Base-by-base conservation (phyloP, 2,888 invertebrate genomes). In the Rhynchonema sp. region DNA sequence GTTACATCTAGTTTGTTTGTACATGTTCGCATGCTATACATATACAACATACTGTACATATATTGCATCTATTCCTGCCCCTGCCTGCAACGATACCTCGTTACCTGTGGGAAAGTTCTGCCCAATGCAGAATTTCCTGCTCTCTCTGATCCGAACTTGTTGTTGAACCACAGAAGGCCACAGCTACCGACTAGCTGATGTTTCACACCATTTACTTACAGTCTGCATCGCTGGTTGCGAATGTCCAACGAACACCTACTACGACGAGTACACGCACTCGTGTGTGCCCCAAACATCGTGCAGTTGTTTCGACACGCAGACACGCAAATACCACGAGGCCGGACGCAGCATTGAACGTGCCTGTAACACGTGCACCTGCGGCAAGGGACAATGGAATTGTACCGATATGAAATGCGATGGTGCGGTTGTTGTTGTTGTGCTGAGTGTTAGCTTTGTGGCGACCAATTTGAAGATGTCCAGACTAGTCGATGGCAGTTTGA, bases 161-260 rank as follows among this genome's bases (percentile, higher is more conserved):
- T n/a, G n/a, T n/a, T n/a, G n/a, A n/a, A n/a, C n/a, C n/a, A n/a
- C n/a, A n/a, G n/a, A n/a, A n/a, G n/a, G n/a, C n/a, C n/a, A n/a
- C n/a, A n/a, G n/a, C n/a, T n/a, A n/a, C n/a, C n/a, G n/a, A n/a
- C n/a, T n/a, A n/a, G n/a, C n/a, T n/a, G n/a, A n/a, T n/a, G n/a
- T n/a, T n/a, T n/a, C n/a, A n/a, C n/a, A n/a, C n/a, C n/a, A n/a
- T n/a, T n/a, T n/a, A n/a, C n/a, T n/a, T 60, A 74, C 77, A 6
- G 75, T 79, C 28, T 90, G 89, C 68, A 83, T 84, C 58, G 88
- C 89, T 70, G 90, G 90, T 0, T 90, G 90, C 73, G 87, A 84
- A 77, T 90, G 90, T 71, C 87, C 88, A 0, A 77, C 80, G 23
- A 87, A 85, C 0, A 81, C 83, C 0, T 80, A 87, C 1, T 77